Base-by-base conservation (phyloP, 2,888 invertebrate genomes). In the Liodrosophila aerea region DNA sequence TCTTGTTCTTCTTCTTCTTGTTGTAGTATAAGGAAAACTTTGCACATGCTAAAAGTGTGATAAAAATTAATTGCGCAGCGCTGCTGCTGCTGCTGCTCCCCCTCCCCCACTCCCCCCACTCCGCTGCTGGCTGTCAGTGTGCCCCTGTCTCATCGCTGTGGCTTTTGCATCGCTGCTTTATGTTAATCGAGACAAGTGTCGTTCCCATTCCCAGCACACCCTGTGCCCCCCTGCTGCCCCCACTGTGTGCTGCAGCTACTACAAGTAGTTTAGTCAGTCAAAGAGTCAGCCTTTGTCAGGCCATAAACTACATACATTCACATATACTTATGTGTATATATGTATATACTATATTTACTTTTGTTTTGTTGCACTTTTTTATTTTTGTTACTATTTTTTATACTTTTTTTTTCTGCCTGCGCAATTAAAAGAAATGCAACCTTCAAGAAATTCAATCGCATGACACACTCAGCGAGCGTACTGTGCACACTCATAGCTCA, bases 61-160 rank as follows among this genome's bases (percentile, higher is more conserved):
- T 87, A 87, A 87, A 87, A 87, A 88, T 87, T 87, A 87, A 88
- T 87, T 87, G 87, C 88, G 88, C 87, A 87, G 88, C 74, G 68
- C 70, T 61, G 67, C 50, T 22, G 7, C 11, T 36, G 59, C 60
- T 45, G 27, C 58, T 56, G 59, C 54, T 47, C 8, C 0, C 9
- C 0, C 8, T 15, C 13, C 9, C 1, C 12, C 11, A 8, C 9
- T 1, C 12, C 8, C 0, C 7, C 1, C 7, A 8, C n/a, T 36
- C 27, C 31, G n/a, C n/a, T n/a, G n/a, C n/a, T n/a, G n/a, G 37
- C 46, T 47, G 5, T 15, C 15, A 1, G 15, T 9, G 16, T 9
- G 37, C 37, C 7, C 1, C 36, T 15, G 13, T 36, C 11, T 16
- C n/a, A n/a, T n/a, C n/a, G n/a, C 22, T 27, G 33, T 22, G 22